These are phyloP conservation scores for Apodemia mormo DNA, from an alignment of 2,888 invertebrate species.

Conservation along the genomic window DNA sequence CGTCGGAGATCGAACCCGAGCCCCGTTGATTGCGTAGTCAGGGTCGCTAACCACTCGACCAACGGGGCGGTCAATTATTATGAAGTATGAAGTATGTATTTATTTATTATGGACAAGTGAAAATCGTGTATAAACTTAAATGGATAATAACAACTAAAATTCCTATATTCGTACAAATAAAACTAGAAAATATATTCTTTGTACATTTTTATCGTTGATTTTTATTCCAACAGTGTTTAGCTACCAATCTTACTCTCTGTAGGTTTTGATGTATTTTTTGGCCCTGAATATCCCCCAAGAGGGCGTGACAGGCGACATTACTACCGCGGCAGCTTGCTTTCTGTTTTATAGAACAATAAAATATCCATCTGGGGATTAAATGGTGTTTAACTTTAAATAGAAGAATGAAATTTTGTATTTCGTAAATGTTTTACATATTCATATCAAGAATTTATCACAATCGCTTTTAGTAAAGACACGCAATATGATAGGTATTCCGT, in stretches of 20 bases:
- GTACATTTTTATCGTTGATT: background rate
- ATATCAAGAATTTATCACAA: too few species aligned
- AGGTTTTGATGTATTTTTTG: background rate
- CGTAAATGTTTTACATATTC: background rate
- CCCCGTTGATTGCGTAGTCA: too few species aligned
- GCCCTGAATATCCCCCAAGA: background rate
- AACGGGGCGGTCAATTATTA: too few species aligned
- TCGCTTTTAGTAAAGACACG: too few species aligned
- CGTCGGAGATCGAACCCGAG: too few species aligned
- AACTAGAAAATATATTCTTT: background rate
- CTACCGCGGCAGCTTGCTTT: background rate
- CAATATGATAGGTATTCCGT: too few species aligned
- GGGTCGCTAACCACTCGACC: too few species aligned
- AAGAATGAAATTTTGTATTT: background rate
- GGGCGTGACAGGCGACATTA: background rate
- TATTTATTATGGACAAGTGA: too few species aligned
- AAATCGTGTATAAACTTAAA: too few species aligned
- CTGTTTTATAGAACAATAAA: background rate
- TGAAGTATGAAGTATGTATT: too few species aligned
- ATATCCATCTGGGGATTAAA: background rate
- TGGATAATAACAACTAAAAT: too few species aligned
- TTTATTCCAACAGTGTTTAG: background rate
- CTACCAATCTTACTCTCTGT: background rate
- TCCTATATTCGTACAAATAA: too few species aligned
- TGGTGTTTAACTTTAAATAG: background rate